phyloP scores from a whole-genome alignment of 35 echinoderm and acorn worm species.

The Nesometra sesokonis region DNA sequence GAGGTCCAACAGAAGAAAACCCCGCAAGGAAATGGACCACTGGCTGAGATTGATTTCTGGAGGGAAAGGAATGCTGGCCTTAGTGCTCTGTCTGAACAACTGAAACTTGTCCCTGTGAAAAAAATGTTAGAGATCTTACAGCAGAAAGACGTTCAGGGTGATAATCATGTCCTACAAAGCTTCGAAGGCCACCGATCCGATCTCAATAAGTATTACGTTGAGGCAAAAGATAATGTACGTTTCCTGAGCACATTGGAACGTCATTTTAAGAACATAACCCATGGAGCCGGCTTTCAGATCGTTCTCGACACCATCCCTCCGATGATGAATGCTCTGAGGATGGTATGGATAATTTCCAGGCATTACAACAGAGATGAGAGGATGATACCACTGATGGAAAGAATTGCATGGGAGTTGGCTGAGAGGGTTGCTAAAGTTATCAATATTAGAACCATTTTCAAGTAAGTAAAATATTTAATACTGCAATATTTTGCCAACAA shows the following conservation, averaged over 20 bases:
- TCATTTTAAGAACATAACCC: constrained; percentile 97
- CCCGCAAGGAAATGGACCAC: constrained; percentile 83
- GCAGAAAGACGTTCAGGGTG: constrained; percentile 76
- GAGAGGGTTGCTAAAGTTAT: constrained; percentile 97
- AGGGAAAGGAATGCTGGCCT: constrained; percentile 82
- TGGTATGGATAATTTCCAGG: constrained; percentile 99
- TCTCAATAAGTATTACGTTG: constrained; percentile 91
- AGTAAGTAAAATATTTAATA: constrained; percentile 42
- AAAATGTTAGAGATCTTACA: constrained; percentile 85
- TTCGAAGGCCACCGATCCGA: constrained; percentile 90
- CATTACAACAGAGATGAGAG: constrained; percentile 98
- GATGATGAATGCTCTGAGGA: constrained; percentile 98
- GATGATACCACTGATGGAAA: constrained; percentile 99
- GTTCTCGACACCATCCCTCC: constrained; percentile 94
- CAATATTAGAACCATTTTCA: constrained; percentile 98
- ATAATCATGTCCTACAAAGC: constrained; percentile 90
- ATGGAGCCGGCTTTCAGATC: constrained; percentile 92
- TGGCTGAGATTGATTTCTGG: constrained; percentile 98
- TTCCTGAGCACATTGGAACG: constrained; percentile 92
- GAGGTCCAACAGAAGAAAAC: constrained; percentile 89
- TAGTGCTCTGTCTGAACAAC: constrained; percentile 85
- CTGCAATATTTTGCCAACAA: too few species aligned
- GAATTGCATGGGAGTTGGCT: constrained; percentile 94
- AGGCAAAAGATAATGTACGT: constrained; percentile 96
- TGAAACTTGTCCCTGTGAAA: constrained; percentile 75